Evolutionary conservation across 2,888 invertebrate species (phyloP).

Genomic region (Sesamia inferens): DNA sequence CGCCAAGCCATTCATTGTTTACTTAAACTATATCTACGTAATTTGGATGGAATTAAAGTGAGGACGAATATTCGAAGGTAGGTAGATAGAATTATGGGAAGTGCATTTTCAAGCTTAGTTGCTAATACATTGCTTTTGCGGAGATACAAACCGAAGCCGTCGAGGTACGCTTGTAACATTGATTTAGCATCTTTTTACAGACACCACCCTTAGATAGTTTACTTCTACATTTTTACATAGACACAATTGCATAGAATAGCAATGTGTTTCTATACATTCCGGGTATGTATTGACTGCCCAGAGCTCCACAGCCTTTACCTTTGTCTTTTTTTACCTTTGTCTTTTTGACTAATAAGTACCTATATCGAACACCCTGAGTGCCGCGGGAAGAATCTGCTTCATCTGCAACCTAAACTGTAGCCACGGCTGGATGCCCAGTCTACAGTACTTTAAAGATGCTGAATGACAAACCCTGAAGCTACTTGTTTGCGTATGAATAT

Average conservation of each 20-base stretch:
- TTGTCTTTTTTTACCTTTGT: not conserved
- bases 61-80: not conserved
- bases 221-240: not conserved
- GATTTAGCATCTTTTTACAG: not conserved
- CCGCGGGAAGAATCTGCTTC: not conserved
- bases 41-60: constrained; percentile 30
- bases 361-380: not conserved
- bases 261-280: not conserved
- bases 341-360: not conserved
- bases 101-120: not conserved
- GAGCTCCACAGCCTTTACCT: not conserved
- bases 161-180: not conserved
- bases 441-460: not conserved
- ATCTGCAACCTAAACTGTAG: too few relatives aligned
- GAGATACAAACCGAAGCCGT: not conserved
- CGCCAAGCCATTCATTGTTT: constrained; percentile 67
- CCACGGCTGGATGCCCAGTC: not conserved
- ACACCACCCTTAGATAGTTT: not conserved
- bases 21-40: constrained; percentile 48
- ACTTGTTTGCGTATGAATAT: not conserved
- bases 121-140: not conserved
- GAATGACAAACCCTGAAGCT: not conserved
- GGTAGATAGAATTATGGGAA: not conserved
- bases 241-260: not conserved
- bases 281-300: not conserved